Conservation (phyloP, 2,113 vertebrate species). For the Myotis lucifugus region DNA sequence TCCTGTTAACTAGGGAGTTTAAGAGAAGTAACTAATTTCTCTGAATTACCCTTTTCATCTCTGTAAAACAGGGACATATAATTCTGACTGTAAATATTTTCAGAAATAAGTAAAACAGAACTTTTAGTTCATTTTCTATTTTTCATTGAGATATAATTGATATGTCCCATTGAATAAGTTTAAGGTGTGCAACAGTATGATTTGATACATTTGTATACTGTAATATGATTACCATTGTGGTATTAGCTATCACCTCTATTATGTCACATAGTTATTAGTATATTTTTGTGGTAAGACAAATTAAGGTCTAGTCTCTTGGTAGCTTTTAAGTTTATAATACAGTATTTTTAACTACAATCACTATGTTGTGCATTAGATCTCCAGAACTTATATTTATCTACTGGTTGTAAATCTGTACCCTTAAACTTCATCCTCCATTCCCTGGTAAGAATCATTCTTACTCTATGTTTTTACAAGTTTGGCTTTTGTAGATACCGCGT, state of each 20-base stretch:
- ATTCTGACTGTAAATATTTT: neutral
- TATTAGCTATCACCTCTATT: neutral
- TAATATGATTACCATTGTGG: neutral
- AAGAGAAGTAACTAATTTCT: neutral
- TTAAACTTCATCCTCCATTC: neutral
- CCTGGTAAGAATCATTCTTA: neutral
- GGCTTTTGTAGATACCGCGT: neutral
- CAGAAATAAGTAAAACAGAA: neutral
- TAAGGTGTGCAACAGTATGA: neutral
- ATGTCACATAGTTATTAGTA: neutral
- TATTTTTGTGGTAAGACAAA: neutral
- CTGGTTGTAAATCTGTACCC: neutral
- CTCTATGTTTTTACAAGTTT: neutral
- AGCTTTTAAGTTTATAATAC: neutral
- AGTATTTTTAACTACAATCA: neutral
- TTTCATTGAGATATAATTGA: neutral
- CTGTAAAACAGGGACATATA: neutral
- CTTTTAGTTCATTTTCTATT: neutral
- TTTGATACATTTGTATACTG: neutral
- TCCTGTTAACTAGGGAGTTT: neutral
- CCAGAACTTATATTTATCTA: neutral
- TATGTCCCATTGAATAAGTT: neutral
- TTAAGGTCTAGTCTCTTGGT: neutral
- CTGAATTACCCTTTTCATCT: neutral
- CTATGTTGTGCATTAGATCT: neutral